phyloP scores from a whole-genome alignment of 30 jellyfish, hydroid and myxozoan genomes.

The Nemopilema nomurai region DNA sequence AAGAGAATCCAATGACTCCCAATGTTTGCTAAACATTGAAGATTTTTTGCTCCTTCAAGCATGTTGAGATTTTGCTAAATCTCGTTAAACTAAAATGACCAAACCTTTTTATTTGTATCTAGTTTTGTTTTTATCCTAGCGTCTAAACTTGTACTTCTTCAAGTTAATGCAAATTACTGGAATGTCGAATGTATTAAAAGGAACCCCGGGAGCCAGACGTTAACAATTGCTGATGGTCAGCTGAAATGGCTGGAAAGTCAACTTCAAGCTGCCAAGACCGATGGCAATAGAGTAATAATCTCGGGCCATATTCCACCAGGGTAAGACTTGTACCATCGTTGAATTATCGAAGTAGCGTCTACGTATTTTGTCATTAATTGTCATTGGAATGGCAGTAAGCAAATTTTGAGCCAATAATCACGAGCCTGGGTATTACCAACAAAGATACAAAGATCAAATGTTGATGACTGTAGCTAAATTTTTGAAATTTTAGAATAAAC shows the following conservation, averaged over 20 bases:
- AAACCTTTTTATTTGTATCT: too few relatives aligned
- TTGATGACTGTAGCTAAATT: background rate
- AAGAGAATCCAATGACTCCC: too few relatives aligned
- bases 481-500: background rate
- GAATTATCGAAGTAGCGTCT: too few relatives aligned
- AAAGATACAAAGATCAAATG: too few relatives aligned
- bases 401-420: too few relatives aligned
- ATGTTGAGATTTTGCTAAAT: too few relatives aligned
- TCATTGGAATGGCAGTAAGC: too few relatives aligned
- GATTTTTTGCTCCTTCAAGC: too few relatives aligned
- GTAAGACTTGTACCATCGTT: constrained; percentile 19
- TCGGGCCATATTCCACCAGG: constrained; percentile 95
- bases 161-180: constrained; percentile 84
- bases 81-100: too few relatives aligned
- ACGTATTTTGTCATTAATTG: too few relatives aligned
- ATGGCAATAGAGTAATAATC: constrained; percentile 55
- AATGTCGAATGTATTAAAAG: background rate
- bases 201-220: constrained; percentile 23
- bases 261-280: constrained; percentile 37
- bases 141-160: constrained; percentile 42
- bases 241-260: constrained; percentile 68
- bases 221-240: constrained; percentile 69
- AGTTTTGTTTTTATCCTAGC: background rate
- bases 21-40: too few relatives aligned
- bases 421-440: too few relatives aligned